A percentile compares a stretch with the other conserved stretches of the same genome.
Conservation (phyloP, 2,888 invertebrate species). For the Leptopilina drosophilae region DNA sequence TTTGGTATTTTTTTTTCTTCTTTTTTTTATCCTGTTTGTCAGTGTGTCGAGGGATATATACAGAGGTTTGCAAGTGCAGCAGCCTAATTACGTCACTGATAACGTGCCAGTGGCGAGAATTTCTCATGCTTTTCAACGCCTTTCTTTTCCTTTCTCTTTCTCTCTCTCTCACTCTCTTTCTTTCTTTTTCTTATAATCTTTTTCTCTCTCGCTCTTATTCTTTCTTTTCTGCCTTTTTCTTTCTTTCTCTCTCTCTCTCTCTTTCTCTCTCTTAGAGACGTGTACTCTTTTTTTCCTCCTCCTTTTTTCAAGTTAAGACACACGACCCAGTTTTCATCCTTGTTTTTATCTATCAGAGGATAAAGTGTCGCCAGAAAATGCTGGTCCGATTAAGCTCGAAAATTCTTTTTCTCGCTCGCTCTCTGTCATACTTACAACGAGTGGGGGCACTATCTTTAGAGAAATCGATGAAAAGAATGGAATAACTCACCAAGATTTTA, state of each 20-base stretch:
- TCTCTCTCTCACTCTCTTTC: not conserved
- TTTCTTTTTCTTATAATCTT: no score
- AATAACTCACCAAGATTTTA: constrained; percentile 27
- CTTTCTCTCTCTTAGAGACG: not conserved
- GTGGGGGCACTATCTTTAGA: constrained; percentile 30
- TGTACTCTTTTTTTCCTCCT: constrained; percentile 14
- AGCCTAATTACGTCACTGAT: constrained; percentile 26
- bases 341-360: constrained; percentile 53
- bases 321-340: constrained; percentile 49
- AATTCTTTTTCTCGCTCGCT: not conserved
- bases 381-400: constrained; percentile 38
- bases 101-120: constrained; percentile 19
- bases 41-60: not conserved
- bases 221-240: no score
- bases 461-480: constrained; percentile 20
- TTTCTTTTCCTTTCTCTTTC: not conserved
- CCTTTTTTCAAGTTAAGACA: constrained; percentile 40
- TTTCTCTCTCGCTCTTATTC: constrained; percentile 1
- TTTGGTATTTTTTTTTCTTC: no score
- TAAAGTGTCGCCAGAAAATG: constrained; percentile 52
- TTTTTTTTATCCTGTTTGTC: not conserved
- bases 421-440: constrained; percentile 27
- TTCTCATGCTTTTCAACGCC: constrained; percentile 18
- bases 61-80: not conserved
- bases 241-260: no score